Evolutionary conservation across 2,888 invertebrate species (phyloP).

Genomic region (Drosophila nigritarsus): DNA sequence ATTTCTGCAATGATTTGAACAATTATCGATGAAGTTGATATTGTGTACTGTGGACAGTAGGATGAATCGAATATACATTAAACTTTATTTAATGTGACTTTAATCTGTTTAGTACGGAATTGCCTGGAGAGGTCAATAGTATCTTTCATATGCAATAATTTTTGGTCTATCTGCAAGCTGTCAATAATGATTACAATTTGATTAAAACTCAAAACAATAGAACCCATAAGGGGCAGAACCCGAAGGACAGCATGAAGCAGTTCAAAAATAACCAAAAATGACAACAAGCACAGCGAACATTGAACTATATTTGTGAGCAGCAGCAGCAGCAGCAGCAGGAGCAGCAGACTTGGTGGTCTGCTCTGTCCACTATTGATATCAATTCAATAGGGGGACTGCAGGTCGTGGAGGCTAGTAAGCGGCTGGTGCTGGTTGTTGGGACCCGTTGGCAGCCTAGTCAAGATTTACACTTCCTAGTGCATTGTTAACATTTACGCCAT

Average conservation of each 20-base stretch:
- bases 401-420: background rate
- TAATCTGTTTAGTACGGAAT: background rate
- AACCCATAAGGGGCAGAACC: background rate
- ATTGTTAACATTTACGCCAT: conserved; percentile 82
- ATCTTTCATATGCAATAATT: background rate
- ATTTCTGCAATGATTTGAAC: background rate
- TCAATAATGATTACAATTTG: conserved; percentile 4
- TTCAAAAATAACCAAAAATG: conserved; percentile 26
- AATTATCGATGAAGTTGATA: background rate
- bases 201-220: background rate
- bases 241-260: background rate
- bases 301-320: conserved; percentile 13
- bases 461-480: conserved; percentile 80
- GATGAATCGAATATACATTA: background rate
- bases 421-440: conserved; percentile 8
- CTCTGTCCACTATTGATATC: conserved; percentile 21
- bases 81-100: background rate
- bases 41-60: background rate
- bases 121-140: background rate
- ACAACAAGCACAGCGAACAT: conserved; percentile 25
- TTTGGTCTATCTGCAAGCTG: background rate
- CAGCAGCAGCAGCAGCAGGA: background rate
- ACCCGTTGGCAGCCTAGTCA: conserved; percentile 49
- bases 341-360: conserved; percentile 39
- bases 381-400: conserved; percentile 21